Conservation (phyloP, 2,113 vertebrate species). For the Cyprinodon tularosa region DNA sequence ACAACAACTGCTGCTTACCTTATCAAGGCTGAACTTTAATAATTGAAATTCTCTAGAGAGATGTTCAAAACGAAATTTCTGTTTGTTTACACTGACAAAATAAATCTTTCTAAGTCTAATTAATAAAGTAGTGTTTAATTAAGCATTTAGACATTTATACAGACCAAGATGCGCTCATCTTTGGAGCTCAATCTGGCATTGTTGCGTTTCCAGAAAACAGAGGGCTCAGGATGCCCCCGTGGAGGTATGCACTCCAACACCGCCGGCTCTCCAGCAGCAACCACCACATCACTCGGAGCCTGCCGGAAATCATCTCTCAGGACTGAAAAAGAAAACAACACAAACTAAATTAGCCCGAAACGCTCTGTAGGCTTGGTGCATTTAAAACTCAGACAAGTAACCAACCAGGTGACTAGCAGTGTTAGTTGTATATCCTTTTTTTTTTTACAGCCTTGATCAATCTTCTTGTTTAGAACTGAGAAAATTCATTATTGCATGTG, state of each 20-base stretch:
- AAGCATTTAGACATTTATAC: slow-evolving; percentile 53
- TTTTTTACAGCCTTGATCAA: slow-evolving; percentile 6
- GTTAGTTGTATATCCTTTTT: slow-evolving; percentile 8
- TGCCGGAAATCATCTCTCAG: slow-evolving; percentile 97
- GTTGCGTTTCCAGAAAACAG: slow-evolving; percentile 96
- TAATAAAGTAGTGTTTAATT: not conserved
- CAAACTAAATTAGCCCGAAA: slow-evolving; percentile 56
- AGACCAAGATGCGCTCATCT: slow-evolving; percentile 92
- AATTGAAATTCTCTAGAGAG: too few relatives aligned
- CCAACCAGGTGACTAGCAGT: slow-evolving; percentile 25
- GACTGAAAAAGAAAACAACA: slow-evolving; percentile 76
- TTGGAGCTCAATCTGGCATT: slow-evolving; percentile 89
- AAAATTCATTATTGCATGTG: slow-evolving; percentile 45
- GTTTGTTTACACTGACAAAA: too few relatives aligned
- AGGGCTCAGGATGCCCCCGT: slow-evolving; percentile 94
- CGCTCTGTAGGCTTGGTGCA: slow-evolving; percentile 27
- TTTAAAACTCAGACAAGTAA: slow-evolving; percentile 46
- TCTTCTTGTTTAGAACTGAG: slow-evolving; percentile 11
- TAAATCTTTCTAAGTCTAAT: not conserved
- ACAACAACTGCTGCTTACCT: too few relatives aligned
- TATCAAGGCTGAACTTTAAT: too few relatives aligned
- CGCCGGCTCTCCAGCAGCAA: slow-evolving; percentile 93
- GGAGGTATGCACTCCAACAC: slow-evolving; percentile 95
- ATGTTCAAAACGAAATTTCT: too few relatives aligned
- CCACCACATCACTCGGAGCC: slow-evolving; percentile 94